Base-by-base conservation (phyloP, 2,888 invertebrate species). In the Alloscopus bannaensis region DNA sequence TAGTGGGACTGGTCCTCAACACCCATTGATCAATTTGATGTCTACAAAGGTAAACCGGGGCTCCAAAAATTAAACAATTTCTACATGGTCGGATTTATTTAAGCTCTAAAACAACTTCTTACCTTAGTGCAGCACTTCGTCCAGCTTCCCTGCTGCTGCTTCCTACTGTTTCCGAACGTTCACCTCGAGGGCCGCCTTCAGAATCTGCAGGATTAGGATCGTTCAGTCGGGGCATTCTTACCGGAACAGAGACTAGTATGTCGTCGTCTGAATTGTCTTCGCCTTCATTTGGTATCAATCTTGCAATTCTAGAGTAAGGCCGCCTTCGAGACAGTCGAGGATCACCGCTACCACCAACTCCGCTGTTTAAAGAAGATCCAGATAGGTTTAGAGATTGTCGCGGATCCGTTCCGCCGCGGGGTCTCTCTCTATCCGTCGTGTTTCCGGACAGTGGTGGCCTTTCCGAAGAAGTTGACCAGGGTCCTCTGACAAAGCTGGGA, bases 221-320 rank as follows among this genome's bases (percentile, higher is more conserved):
- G 16, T 45, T 59, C 29, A 82, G 13, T 42, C 82, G 50, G 2
- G 80, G 69, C 26, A 80, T 60, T 66, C 82, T 62, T 1, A 80
- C 60, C 16, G 82, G 82, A 11, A 80, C 20, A 20, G 80, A 75
- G 11, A 77, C 66, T 20, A 70, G 47, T 24, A 68, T 36, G 8
- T 82, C 82, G 22, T 82, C 82, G 2, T 80, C 80, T 1, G 75
- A 77, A 36, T 50, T 72, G 8, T 72, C 72, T 2, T 72, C 72
- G 1, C n/a, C 20, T 3, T 72, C 72, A 18, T 26, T 42, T 20
- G 52, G 72, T 0, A 72, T 22, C 20, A 72, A 40, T 42, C 72
- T 62, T 13, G 72, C 72, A 20, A 72, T 68, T 60, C 79, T 72
- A 31, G 79, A 72, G 20, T 79, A 79, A 3, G 71, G 79, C 20